Evolutionary conservation across 2,888 invertebrate species (phyloP).

Genomic region (Lasioglossum lativentre): DNA sequence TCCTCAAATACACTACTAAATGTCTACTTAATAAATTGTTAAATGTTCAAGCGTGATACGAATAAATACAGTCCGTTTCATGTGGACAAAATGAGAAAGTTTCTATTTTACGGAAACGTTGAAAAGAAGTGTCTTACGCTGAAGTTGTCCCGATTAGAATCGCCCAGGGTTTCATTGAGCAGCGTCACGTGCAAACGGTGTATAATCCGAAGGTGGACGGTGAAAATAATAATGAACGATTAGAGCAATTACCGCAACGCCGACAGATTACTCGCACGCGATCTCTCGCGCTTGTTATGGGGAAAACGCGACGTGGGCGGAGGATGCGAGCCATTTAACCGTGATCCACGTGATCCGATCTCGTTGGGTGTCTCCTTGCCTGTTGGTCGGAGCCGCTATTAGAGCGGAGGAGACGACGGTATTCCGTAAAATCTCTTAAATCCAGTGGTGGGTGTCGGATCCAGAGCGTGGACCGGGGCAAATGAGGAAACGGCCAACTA

Average conservation of each 20-base stretch:
- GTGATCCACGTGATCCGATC: slow-evolving; percentile 51
- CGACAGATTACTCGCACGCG: not conserved
- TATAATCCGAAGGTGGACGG: not conserved
- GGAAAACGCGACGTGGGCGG: slow-evolving; percentile 74
- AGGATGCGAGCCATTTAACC: slow-evolving; percentile 82
- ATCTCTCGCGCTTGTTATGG: slow-evolving; percentile 1
- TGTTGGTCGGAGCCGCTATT: slow-evolving; percentile 64
- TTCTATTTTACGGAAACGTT: too few species aligned
- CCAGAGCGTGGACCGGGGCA: slow-evolving; percentile 67
- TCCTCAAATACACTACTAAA: too few species aligned
- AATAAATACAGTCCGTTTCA: not conserved
- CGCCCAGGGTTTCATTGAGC: not conserved
- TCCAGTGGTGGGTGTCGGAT: slow-evolving; percentile 82
- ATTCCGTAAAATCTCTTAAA: slow-evolving; percentile 83
- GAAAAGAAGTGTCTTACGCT: too few species aligned
- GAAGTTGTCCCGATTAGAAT: not conserved
- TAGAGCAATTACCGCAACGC: not conserved
- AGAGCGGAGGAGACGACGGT: slow-evolving; percentile 60
- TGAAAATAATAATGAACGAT: not conserved
- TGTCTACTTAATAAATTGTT: too few species aligned
- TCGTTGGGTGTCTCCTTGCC: slow-evolving; percentile 61
- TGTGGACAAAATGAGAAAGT: not conserved
- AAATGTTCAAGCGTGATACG: too few species aligned
- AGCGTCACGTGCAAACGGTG: not conserved
- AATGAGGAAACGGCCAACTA: slow-evolving; percentile 83